These are phyloP conservation scores for Pachyseris speciosa DNA, from an alignment of 64 coral and sea anemone species.

Conservation along the genomic window DNA sequence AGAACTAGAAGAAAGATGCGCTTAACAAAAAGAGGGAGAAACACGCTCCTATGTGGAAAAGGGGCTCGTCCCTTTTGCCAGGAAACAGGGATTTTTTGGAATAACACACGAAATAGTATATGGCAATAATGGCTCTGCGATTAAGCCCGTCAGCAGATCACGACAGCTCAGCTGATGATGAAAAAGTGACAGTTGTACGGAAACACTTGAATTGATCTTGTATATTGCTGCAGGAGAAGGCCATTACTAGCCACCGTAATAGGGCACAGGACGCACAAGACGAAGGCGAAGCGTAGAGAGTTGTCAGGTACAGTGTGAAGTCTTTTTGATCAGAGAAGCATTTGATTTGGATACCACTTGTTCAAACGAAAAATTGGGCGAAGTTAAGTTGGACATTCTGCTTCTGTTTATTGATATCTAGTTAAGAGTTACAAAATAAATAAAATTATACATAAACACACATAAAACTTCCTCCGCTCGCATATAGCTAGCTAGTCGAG, in stretches of 20 bases:
- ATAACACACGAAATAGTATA: slow-evolving; percentile 65
- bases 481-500: no score
- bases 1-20: slow-evolving; percentile 81
- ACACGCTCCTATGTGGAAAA: slow-evolving; percentile 15
- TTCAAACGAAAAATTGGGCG: neutral
- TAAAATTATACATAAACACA: no score
- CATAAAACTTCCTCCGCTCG: no score
- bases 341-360: neutral
- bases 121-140: slow-evolving; percentile 81
- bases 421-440: no score
- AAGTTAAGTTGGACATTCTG: neutral
- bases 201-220: slow-evolving; percentile 76
- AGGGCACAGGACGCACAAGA: slow-evolving; percentile 58
- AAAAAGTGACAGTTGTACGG: slow-evolving; percentile 72
- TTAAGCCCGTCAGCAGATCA: slow-evolving; percentile 76
- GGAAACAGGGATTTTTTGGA: neutral
- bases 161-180: slow-evolving; percentile 75
- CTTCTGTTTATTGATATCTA: no score
- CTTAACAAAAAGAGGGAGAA: slow-evolving; percentile 73
- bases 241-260: slow-evolving; percentile 77
- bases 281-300: slow-evolving; percentile 60
- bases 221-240: slow-evolving; percentile 75
- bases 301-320: slow-evolving; percentile 47
- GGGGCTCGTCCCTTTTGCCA: neutral
- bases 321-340: neutral